These are phyloP conservation scores for Syngnathus floridae DNA, from an alignment of 2,113 vertebrate species.

Conservation along the genomic window DNA sequence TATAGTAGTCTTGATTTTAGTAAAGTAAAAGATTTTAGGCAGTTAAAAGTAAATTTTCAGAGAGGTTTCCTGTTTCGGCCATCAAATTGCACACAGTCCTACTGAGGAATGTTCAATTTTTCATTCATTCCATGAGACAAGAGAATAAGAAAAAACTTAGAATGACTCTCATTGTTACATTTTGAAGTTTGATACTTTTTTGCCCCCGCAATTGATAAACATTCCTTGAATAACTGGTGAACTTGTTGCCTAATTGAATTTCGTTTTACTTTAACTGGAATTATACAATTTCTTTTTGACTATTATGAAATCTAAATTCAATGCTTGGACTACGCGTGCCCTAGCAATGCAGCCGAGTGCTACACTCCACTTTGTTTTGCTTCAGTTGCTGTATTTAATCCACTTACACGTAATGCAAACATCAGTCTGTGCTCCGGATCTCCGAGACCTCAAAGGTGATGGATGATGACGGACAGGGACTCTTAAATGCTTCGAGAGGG, in stretches of 20 bases:
- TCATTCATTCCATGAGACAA: no score
- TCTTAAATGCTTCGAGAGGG: not conserved
- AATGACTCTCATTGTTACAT: no score
- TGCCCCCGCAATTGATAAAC: not conserved
- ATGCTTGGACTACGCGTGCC: not conserved
- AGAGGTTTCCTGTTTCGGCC: no score
- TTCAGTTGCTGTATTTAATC: not conserved
- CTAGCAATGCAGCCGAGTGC: not conserved
- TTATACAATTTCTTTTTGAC: not conserved
- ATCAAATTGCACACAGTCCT: no score
- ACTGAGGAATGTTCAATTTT: no score
- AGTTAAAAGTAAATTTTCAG: no score
- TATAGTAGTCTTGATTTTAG: no score
- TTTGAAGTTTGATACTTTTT: no score
- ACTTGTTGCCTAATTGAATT: not conserved
- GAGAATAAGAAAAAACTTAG: no score
- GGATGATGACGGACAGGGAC: not conserved
- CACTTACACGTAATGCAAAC: not conserved
- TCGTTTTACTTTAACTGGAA: not conserved
- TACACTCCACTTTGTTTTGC: not conserved
- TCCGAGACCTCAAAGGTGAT: not conserved
- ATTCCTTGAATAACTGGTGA: not conserved
- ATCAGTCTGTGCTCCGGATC: not conserved
- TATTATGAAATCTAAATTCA: not conserved
- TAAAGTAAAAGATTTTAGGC: no score